phyloP scores from a whole-genome alignment of 2,888 invertebrate species.

The Drosophila kuntzei region DNA sequence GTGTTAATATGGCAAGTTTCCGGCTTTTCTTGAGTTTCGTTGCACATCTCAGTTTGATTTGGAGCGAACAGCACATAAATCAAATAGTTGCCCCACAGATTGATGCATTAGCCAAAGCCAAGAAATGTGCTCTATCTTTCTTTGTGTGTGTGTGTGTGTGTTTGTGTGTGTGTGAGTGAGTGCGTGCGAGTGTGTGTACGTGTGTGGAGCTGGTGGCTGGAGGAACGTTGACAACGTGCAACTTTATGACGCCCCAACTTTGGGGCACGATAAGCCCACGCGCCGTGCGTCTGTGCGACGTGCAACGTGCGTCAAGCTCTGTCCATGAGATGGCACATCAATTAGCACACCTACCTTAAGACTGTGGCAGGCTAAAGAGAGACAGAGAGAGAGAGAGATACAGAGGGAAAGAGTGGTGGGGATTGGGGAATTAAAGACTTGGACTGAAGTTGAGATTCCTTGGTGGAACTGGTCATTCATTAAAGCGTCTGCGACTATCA shows the following conservation, averaged over 20 bases:
- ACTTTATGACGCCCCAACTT: slow-evolving; percentile 77
- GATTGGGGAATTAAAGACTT: neutral
- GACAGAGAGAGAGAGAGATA: neutral
- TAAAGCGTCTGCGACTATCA: slow-evolving; percentile 69
- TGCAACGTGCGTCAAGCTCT: slow-evolving; percentile 57
- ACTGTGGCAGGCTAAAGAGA: neutral
- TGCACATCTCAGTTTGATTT: slow-evolving; percentile 47
- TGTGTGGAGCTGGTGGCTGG: slow-evolving; percentile 22
- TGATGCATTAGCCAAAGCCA: slow-evolving; percentile 71
- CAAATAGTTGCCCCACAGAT: slow-evolving; percentile 76
- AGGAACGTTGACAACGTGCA: slow-evolving; percentile 70
- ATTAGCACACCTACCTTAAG: slow-evolving; percentile 74
- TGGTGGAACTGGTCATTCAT: slow-evolving; percentile 66
- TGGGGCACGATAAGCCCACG: slow-evolving; percentile 76
- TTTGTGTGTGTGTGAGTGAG: slow-evolving; percentile 12
- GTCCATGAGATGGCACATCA: slow-evolving; percentile 73
- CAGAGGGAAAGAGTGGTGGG: neutral
- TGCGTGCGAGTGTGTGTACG: too few relatives aligned
- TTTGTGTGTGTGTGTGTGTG: slow-evolving; percentile 2
- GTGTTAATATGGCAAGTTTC: slow-evolving; percentile 30
- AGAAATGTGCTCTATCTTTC: slow-evolving; percentile 29
- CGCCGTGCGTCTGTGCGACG: slow-evolving; percentile 42
- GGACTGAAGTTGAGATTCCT: neutral
- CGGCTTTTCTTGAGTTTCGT: slow-evolving; percentile 37
- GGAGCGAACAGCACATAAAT: slow-evolving; percentile 62